Conservation (phyloP, 2,888 invertebrate genomes). For the Thera britannica region DNA sequence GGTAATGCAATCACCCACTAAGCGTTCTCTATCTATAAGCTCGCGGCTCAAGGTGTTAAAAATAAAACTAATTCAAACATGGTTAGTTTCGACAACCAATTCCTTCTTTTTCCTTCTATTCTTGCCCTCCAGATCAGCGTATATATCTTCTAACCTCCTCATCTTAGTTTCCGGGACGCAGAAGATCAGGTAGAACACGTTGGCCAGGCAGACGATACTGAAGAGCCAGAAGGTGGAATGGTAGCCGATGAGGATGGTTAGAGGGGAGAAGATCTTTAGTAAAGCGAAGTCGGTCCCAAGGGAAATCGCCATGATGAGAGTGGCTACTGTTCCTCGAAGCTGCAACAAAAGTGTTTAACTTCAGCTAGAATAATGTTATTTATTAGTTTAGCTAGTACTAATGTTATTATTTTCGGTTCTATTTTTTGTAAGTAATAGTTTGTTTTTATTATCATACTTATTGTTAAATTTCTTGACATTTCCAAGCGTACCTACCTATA, state of each 20-base stretch:
- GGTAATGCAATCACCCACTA: too few relatives aligned
- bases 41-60: too few relatives aligned
- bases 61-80: slow-evolving; percentile 43
- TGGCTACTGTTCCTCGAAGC: slow-evolving; percentile 78
- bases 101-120: slow-evolving; percentile 58
- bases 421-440: too few relatives aligned
- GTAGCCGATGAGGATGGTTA: slow-evolving; percentile 87
- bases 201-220: slow-evolving; percentile 88
- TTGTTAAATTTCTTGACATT: too few relatives aligned
- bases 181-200: slow-evolving; percentile 92
- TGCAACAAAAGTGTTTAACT: slow-evolving; percentile 43
- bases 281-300: slow-evolving; percentile 94
- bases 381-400: too few relatives aligned
- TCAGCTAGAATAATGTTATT: too few relatives aligned
- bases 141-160: slow-evolving; percentile 95
- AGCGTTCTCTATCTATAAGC: too few relatives aligned
- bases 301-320: slow-evolving; percentile 83
- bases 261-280: slow-evolving; percentile 91
- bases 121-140: slow-evolving; percentile 89
- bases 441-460: too few relatives aligned
- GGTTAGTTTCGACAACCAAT: slow-evolving; percentile 57
- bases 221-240: slow-evolving; percentile 94
- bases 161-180: slow-evolving; percentile 98
- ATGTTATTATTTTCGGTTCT: too few relatives aligned
- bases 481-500: too few relatives aligned